Evolutionary conservation across 2,113 vertebrate genomes (phyloP), one percentile per base, ranked within the genome.

Genomic region (Corythaixoides concolor): DNA sequence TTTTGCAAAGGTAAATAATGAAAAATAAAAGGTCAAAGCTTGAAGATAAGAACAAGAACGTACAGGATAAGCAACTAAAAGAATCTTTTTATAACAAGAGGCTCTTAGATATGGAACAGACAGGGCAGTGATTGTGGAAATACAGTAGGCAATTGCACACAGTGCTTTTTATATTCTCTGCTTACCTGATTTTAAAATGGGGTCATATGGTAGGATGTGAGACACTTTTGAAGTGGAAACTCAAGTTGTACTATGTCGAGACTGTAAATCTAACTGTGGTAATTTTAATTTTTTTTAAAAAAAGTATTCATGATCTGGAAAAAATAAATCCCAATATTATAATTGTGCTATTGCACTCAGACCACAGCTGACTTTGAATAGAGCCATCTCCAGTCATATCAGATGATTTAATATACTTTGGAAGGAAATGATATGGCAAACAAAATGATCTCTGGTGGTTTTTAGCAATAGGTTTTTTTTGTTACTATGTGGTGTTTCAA

Each of bases 1-100:
- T 95, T 88, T 92, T 93, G 85, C 35, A 89, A 66, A 85, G 70
- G 87, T 80, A 94, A 95, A 91, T 88, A 94, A 52, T 88, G 43
- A 89, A 89, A 92, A 77, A 82, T 50, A 59, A 88, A 95, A 94
- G 91, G 81, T 85, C 89, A 91, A 47, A 89, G 53, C 75, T 67
- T 82, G 63, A 86, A 69, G 81, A 69, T 85, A 63, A 83, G 78
- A 82, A 86, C 26, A 82, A 67, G 72, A 95, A 76, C 3, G 2
- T 85, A 85, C 30, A 92, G 55, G 27, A 82, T 82, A 83, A 82
- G 80, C 32, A 69, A 82, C 37, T 58, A 26, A 85, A 90, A 89
- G 22, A 56, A 73, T 89, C 53, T 67, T 78, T 58, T 85, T 87
- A 22, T 91, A 80, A 80, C 41, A 69, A 77, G 64, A 85, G 13